Evolutionary conservation across 2,113 vertebrate genomes (phyloP), one percentile per base, ranked within the genome.

Genomic region (Agapornis roseicollis): DNA sequence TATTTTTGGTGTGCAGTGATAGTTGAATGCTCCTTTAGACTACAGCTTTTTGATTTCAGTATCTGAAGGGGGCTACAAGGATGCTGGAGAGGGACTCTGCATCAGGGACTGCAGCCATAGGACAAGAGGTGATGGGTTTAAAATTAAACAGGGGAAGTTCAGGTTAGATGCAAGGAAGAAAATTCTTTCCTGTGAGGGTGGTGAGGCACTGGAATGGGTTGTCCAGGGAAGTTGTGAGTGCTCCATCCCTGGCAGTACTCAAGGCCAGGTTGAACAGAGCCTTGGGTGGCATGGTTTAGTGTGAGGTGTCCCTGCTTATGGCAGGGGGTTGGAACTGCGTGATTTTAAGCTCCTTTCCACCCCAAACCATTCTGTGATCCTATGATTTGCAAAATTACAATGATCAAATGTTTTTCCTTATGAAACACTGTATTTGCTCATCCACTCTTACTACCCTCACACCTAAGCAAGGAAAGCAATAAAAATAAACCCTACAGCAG

Each of bases 351-450:
- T 58, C 20, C 56, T 58, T 58, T 15, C 33, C 56, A n/a, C 15
- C 33, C 13, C 20, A 10, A 15, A 58, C 56, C 12, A 9, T 58
- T n/a, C 55, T 22, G 8, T n/a, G 55, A 56, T 55, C 20, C 53
- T 56, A 4, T 56, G 53, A n/a, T n/a, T 23, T n/a, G 56, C 20
- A 11, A n/a, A 31, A 31, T 65, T 50, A 5, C 0, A 13, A 11
- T 1, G 4, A 41, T 24, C 17, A 11, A 35, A 9, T 23, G 23
- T 9, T 72, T 20, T 28, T 25, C n/a, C 5, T 5, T 17, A 11
- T 18, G 25, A 41, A 60, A 46, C 5, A 25, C 10, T 4, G 10
- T 0, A 0, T 28, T 66, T 46, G 4, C n/a, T 79, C 17, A 10
- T 24, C 39, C 6, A 0, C 9, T 50, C 3, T 25, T 27, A 39